Evolutionary conservation across 2,797 vertebrate genomes (phyloP).

Genomic region (Spea hammondii): DNA sequence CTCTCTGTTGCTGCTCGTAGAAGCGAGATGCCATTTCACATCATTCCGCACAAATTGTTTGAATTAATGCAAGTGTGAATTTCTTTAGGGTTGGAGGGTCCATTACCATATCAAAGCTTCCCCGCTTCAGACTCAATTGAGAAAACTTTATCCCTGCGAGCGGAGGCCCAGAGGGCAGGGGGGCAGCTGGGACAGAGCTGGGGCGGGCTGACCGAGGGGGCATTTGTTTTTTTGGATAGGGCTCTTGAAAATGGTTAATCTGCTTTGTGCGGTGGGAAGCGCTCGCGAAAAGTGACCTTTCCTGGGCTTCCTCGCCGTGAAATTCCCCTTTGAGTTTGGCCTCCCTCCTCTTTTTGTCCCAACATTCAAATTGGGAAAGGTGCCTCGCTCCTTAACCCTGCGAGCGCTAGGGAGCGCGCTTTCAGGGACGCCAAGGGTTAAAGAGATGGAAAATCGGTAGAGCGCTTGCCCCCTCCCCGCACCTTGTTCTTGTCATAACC

Average conservation of each 20-base stretch:
- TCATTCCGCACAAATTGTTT: constrained; percentile 81
- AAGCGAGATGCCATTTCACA: constrained; percentile 83
- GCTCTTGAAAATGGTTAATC: constrained; percentile 64
- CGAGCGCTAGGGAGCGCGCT: constrained; percentile 11
- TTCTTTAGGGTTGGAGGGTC: constrained; percentile 81
- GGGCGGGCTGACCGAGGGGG: constrained; percentile 57
- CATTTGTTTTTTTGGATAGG: constrained; percentile 54
- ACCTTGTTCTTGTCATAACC: constrained; percentile 1
- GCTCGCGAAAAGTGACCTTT: constrained; percentile 68
- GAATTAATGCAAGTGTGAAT: constrained; percentile 89
- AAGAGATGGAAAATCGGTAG: background rate
- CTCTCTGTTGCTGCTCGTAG: constrained; percentile 85
- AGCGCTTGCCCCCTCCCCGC: background rate
- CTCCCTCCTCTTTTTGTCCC: constrained; percentile 38
- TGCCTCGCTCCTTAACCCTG: constrained; percentile 38
- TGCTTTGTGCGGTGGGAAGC: constrained; percentile 69
- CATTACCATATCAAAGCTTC: constrained; percentile 97
- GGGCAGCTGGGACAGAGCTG: background rate
- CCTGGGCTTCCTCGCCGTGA: constrained; percentile 55
- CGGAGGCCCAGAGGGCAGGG: constrained; percentile 77
- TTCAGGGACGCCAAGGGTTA: background rate
- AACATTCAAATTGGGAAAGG: constrained; percentile 60
- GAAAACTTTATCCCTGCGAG: constrained; percentile 81
- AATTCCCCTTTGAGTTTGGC: constrained; percentile 57
- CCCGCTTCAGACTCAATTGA: constrained; percentile 80